A percentile compares a stretch with the other conserved stretches of the same genome.
Conservation (phyloP, 1,140 invertebrate species). For the Euura lappo region DNA sequence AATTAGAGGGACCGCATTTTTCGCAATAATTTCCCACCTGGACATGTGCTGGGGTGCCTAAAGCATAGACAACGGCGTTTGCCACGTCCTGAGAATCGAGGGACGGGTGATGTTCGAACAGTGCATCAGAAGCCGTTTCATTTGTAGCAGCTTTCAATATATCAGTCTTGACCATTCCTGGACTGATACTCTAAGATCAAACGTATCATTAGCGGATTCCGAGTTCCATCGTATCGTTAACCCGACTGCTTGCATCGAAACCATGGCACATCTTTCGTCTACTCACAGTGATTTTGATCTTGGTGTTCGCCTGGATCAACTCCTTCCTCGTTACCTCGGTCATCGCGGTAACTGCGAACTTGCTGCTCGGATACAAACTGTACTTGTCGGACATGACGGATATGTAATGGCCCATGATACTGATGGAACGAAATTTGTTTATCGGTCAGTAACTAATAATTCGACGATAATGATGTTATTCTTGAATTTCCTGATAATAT, state of each 20-base stretch:
- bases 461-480: too few species aligned
- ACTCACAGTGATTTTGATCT: slow-evolving; percentile 71
- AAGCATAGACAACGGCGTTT: slow-evolving; percentile 58
- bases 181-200: slow-evolving; percentile 64
- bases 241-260: background rate
- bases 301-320: slow-evolving; percentile 60
- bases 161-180: slow-evolving; percentile 65
- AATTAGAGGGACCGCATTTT: background rate
- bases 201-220: slow-evolving; percentile 19
- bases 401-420: slow-evolving; percentile 44
- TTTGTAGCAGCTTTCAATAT: slow-evolving; percentile 46
- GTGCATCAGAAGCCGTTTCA: background rate
- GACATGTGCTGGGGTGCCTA: slow-evolving; percentile 59
- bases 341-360: slow-evolving; percentile 73
- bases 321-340: slow-evolving; percentile 70
- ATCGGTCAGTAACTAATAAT: too few species aligned
- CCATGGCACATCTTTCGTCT: too few species aligned
- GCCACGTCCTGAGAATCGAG: slow-evolving; percentile 61
- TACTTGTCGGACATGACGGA: slow-evolving; percentile 27
- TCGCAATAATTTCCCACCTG: slow-evolving; percentile 47
- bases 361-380: slow-evolving; percentile 68
- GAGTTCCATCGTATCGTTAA: background rate
- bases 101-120: slow-evolving; percentile 22
- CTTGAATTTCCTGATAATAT: too few species aligned
- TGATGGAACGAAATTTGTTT: slow-evolving; percentile 16